Conservation (phyloP, 35 echinoderm and acorn worm genomes). For the Chiridota heheva region DNA sequence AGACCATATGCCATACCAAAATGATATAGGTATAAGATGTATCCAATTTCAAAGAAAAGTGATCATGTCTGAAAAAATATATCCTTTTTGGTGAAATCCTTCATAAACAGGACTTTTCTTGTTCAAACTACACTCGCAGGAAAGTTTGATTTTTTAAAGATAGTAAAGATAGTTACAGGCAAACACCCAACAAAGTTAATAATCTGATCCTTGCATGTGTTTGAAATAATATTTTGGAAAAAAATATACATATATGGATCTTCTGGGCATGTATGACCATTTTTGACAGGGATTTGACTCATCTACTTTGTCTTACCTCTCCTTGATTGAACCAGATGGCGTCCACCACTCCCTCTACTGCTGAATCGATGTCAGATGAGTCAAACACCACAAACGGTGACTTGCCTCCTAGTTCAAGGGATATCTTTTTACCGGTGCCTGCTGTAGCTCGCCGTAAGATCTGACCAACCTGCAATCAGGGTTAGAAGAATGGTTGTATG, state of each 20-base stretch:
- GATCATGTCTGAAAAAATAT: too few relatives aligned
- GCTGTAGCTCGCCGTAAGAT: slow-evolving; percentile 79
- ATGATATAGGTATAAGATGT: too few relatives aligned
- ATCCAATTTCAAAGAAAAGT: too few relatives aligned
- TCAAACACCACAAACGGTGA: slow-evolving; percentile 99
- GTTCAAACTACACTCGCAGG: too few relatives aligned
- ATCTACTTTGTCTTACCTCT: too few relatives aligned
- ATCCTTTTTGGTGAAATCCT: too few relatives aligned
- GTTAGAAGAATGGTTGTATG: background rate
- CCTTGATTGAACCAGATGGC: slow-evolving; percentile 99
- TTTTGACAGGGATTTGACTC: too few relatives aligned
- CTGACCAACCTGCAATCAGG: slow-evolving; percentile 82
- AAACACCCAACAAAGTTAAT: background rate
- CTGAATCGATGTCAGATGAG: slow-evolving; percentile 84
- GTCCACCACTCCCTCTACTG: slow-evolving; percentile 94
- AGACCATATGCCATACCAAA: too few relatives aligned
- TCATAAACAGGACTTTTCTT: too few relatives aligned
- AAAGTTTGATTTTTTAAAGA: background rate
- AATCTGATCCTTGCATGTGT: background rate
- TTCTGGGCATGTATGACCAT: too few relatives aligned
- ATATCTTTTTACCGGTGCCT: slow-evolving; percentile 93
- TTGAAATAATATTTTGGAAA: too few relatives aligned
- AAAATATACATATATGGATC: too few relatives aligned
- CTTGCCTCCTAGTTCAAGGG: slow-evolving; percentile 94
- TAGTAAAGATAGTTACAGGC: background rate